Conservation (phyloP, 1,140 invertebrate genomes). For the Platorchestia sp. region DNA sequence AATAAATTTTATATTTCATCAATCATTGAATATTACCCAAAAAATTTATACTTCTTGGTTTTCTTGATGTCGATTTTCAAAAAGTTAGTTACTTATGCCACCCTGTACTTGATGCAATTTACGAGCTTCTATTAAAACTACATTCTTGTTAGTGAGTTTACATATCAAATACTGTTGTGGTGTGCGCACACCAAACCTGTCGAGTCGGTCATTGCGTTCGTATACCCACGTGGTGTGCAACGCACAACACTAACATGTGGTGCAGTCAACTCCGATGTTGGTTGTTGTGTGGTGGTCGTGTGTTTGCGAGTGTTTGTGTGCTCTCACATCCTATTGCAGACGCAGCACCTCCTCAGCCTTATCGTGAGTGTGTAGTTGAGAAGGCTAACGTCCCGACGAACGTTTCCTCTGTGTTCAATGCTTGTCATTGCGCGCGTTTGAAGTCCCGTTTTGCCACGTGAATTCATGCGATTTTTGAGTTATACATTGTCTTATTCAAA, state of each 20-base stretch:
- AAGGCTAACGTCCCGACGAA: not conserved
- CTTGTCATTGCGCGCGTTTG: not conserved
- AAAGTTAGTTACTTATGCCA: too few species aligned
- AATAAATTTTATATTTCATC: too few species aligned
- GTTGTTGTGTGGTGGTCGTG: not conserved
- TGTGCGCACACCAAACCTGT: not conserved
- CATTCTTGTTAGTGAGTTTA: not conserved
- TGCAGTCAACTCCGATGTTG: not conserved
- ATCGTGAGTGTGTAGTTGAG: not conserved
- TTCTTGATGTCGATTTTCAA: too few species aligned
- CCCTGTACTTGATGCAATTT: too few species aligned
- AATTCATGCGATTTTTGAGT: too few species aligned
- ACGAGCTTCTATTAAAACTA: not conserved
- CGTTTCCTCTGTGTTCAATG: not conserved
- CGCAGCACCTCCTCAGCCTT: conserved; percentile 10
- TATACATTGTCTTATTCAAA: too few species aligned
- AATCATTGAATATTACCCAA: too few species aligned
- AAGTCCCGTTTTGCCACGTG: not conserved
- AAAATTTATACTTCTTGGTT: too few species aligned
- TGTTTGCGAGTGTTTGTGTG: not conserved
- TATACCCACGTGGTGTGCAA: not conserved
- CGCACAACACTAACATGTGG: not conserved
- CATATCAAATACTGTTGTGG: not conserved
- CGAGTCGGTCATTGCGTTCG: not conserved
- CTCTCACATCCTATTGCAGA: not conserved